Percentiles rank a stretch among this genome's conserved stretches.
phyloP scores from a whole-genome alignment of 2,113 vertebrate species.

The Leucopternis melanops region DNA sequence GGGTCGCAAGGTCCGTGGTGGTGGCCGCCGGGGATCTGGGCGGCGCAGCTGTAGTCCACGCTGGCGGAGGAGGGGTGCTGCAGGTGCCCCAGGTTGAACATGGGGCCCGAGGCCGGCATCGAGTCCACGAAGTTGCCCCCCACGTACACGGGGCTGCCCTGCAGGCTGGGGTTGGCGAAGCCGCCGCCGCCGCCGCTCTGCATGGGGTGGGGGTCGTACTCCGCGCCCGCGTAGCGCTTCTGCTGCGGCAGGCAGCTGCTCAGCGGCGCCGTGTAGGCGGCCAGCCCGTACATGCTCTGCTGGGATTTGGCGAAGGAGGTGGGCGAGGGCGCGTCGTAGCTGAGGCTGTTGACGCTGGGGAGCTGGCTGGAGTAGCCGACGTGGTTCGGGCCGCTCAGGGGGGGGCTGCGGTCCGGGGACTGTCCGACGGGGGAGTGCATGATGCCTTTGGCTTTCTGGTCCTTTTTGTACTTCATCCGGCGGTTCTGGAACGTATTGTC shows the following conservation, averaged over 20 bases:
- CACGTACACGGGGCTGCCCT: slow-evolving; percentile 98
- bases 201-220: slow-evolving; percentile 96
- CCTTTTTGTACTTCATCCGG: slow-evolving; percentile 99
- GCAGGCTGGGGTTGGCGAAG: slow-evolving; percentile 93
- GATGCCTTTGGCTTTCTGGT: slow-evolving; percentile 98
- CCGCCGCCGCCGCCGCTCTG: slow-evolving; percentile 88
- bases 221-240: slow-evolving; percentile 93
- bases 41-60: slow-evolving; percentile 99
- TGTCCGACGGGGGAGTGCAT: slow-evolving; percentile 95
- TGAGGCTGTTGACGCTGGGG: slow-evolving; percentile 84
- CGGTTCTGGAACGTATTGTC: slow-evolving; percentile 85
- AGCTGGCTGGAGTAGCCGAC: slow-evolving; percentile 93
- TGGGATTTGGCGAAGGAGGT: slow-evolving; percentile 96
- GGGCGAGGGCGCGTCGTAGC: slow-evolving; percentile 95
- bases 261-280: slow-evolving; percentile 96
- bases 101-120: slow-evolving; percentile 96
- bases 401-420: slow-evolving; percentile 95
- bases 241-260: slow-evolving; percentile 96
- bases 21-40: slow-evolving; percentile 97
- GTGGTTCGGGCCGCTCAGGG: slow-evolving; percentile 87
- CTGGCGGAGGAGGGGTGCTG: slow-evolving; percentile 98
- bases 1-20: slow-evolving; percentile 99
- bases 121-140: slow-evolving; percentile 99
- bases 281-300: slow-evolving; percentile 98
- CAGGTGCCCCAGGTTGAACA: slow-evolving; percentile 98